Conservation (phyloP, 2,113 vertebrate species). For the Nesogale talazaci region DNA sequence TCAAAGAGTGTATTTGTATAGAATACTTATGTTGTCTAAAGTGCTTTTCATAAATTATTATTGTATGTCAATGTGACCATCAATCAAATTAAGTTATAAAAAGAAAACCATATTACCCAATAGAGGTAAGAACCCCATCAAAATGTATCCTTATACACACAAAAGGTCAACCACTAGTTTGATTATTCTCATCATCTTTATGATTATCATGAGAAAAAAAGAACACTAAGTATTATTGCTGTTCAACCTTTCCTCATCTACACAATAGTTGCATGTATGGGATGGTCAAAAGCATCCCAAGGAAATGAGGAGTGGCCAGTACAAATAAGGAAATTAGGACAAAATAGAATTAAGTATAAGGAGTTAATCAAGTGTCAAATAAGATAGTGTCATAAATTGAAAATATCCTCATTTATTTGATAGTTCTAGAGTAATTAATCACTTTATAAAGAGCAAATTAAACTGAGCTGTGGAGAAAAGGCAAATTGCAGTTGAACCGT, state of each 20-base stretch:
- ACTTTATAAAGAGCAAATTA: not conserved
- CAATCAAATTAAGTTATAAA: not conserved
- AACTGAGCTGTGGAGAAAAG: not conserved
- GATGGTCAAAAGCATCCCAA: not conserved
- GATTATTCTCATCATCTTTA: not conserved
- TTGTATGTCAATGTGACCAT: not conserved
- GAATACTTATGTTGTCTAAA: no score
- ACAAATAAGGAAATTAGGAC: not conserved
- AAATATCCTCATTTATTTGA: no score
- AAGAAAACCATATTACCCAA: not conserved
- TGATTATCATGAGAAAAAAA: accelerated
- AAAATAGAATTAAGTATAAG: not conserved
- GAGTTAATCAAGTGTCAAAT: not conserved
- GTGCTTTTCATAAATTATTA: no score
- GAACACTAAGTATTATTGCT: no score
- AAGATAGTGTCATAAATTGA: not conserved
- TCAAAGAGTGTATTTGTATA: no score
- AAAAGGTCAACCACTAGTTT: accelerated
- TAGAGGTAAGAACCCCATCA: not conserved
- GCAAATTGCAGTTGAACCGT: no score
- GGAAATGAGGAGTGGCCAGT: not conserved
- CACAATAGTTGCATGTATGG: not conserved
- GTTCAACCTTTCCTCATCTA: no score
- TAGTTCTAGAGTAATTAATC: not conserved
- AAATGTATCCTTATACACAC: not conserved